Percentiles rank a stretch among this genome's conserved stretches.
Conservation (phyloP, 2,113 vertebrate genomes). For the Phaethornis superciliosus region DNA sequence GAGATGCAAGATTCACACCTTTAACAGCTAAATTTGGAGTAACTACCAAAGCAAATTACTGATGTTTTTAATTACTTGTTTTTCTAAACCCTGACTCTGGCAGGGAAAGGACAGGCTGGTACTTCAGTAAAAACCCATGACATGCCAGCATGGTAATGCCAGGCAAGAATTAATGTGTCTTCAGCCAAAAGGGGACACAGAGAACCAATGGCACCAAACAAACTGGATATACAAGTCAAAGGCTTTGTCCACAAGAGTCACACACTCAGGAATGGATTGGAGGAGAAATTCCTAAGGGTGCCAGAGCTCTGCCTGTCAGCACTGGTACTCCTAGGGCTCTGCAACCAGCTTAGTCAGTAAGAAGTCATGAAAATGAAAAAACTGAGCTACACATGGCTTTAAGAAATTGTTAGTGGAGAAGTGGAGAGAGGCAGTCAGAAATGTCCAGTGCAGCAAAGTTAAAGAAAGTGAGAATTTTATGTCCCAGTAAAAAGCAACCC, state of each 20-base stretch:
- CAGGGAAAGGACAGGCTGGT: not conserved
- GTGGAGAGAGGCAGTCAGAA: not conserved
- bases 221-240: not conserved
- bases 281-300: not conserved
- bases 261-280: not conserved
- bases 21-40: not conserved
- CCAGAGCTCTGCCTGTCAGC: not conserved
- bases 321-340: not conserved
- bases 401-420: constrained; percentile 19
- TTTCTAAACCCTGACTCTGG: not conserved
- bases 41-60: not conserved
- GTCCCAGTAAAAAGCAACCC: constrained; percentile 35
- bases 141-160: not conserved
- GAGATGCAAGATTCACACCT: not conserved
- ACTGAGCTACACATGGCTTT: not conserved
- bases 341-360: not conserved
- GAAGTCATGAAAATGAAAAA: not conserved
- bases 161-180: not conserved
- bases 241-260: not conserved
- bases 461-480: constrained; percentile 61
- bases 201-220: not conserved
- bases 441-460: constrained; percentile 22
- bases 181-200: not conserved
- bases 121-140: not conserved
- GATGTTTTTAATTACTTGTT: not conserved